Evolutionary conservation across 2,888 invertebrate genomes (phyloP).

Genomic region (Metacarcinus magister): DNA sequence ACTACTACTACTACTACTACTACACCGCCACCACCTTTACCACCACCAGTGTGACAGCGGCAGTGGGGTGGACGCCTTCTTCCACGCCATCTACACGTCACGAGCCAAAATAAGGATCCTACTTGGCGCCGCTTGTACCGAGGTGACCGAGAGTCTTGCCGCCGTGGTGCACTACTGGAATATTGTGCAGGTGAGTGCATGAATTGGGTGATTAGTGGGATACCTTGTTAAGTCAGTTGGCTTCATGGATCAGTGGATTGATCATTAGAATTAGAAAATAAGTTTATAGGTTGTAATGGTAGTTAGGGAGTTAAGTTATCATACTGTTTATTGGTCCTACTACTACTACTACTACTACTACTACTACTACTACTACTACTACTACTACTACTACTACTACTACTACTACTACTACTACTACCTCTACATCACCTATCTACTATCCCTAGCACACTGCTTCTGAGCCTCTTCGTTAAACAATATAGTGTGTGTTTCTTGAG

Average conservation of each 20-base stretch:
- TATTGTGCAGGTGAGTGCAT: constrained; percentile 90
- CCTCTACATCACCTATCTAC: too few relatives aligned
- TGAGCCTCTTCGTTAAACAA: too few relatives aligned
- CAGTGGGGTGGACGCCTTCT: constrained; percentile 94
- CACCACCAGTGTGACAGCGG: constrained; percentile 94
- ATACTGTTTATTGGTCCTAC: not conserved
- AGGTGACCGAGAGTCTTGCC: constrained; percentile 95
- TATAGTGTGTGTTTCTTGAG: too few relatives aligned
- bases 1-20: too few relatives aligned
- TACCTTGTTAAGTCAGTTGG: not conserved
- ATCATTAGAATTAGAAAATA: too few relatives aligned
- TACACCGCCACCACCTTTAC: constrained; percentile 78
- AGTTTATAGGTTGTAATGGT: too few relatives aligned
- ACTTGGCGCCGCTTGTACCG: constrained; percentile 94
- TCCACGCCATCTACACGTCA: constrained; percentile 94
- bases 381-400: not conserved
- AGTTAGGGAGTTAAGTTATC: too few relatives aligned
- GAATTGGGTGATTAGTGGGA: not conserved
- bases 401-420: not conserved
- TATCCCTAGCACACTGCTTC: too few relatives aligned
- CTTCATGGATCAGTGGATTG: too few relatives aligned
- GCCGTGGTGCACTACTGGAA: constrained; percentile 97
- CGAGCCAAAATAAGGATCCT: constrained; percentile 90
- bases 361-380: constrained; percentile 12
- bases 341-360: not conserved